A percentile compares a stretch with the other conserved stretches of the same genome.
Evolutionary conservation across 1,140 invertebrate genomes (phyloP).

Genomic region (Drosophila rhopaloa): DNA sequence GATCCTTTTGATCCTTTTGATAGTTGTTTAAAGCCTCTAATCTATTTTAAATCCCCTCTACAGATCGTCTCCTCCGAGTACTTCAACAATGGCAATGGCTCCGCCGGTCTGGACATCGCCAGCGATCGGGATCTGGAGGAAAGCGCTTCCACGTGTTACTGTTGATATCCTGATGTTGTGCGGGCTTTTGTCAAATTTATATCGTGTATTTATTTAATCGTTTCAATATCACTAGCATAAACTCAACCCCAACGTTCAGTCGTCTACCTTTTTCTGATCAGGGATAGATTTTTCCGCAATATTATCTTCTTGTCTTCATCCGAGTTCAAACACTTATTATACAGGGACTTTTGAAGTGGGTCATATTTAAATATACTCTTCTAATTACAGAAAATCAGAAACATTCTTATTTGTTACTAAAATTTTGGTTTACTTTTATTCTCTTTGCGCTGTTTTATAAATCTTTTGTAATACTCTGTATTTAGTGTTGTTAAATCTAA

Average conservation of each 20-base stretch:
- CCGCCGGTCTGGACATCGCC: conserved; percentile 52
- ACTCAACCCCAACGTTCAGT: conserved; percentile 22
- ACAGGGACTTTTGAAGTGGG: too few relatives aligned
- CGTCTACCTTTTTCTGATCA: conserved; percentile 13
- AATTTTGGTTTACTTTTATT: too few relatives aligned
- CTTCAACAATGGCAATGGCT: conserved; percentile 42
- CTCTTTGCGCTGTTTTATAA: too few relatives aligned
- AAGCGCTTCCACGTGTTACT: conserved; percentile 60
- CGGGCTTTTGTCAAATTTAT: conserved; percentile 50
- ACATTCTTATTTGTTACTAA: too few relatives aligned
- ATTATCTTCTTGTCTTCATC: too few relatives aligned
- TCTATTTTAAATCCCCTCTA: neutral
- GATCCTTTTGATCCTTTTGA: neutral
- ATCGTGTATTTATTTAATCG: conserved; percentile 66
- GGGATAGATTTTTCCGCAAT: too few relatives aligned
- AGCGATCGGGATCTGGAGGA: conserved; percentile 44
- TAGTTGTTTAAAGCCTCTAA: neutral
- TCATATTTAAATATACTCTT: too few relatives aligned
- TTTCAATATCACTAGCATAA: conserved; percentile 74
- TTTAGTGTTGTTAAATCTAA: neutral
- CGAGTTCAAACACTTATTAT: too few relatives aligned
- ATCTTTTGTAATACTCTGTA: too few relatives aligned
- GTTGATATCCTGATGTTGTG: conserved; percentile 50
- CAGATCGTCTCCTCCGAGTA: conserved; percentile 76
- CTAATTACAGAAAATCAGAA: too few relatives aligned